These are phyloP conservation scores for Brienomyrus longianalis DNA, from an alignment of 2,113 vertebrate species.

Conservation along the genomic window DNA sequence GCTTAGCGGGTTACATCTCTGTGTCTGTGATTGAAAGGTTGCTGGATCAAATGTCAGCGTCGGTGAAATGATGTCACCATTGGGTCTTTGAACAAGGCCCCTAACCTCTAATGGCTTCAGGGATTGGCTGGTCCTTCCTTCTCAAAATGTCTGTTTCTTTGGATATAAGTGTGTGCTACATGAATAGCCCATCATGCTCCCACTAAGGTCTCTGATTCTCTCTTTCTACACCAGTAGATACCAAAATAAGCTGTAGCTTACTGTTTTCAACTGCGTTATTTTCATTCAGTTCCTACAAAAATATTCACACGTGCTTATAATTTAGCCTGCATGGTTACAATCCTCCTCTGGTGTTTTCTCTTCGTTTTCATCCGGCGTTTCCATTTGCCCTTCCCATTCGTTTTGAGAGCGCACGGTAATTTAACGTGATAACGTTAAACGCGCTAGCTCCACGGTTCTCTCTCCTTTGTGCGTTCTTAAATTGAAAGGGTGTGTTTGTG, in stretches of 20 bases:
- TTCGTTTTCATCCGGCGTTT: not conserved
- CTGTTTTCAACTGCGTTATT: not conserved
- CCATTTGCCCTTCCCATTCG: not conserved
- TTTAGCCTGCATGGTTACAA: not conserved
- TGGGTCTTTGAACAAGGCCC: not conserved
- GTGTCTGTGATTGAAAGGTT: not conserved
- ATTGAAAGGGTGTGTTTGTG: not conserved
- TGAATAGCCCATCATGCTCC: not conserved
- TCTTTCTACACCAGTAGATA: not conserved
- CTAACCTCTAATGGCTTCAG: not conserved
- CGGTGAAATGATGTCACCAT: not conserved
- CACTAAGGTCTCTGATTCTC: not conserved
- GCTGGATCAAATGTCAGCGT: not conserved
- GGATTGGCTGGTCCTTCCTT: not conserved
- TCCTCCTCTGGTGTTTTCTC: slow-evolving; percentile 7
- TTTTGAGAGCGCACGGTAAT: not conserved
- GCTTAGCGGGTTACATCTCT: not conserved
- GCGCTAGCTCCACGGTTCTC: not conserved
- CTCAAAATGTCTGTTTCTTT: not conserved
- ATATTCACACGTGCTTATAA: not conserved
- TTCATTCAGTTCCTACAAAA: not conserved
- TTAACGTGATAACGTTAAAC: not conserved
- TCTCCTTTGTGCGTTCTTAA: not conserved
- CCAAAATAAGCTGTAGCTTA: not conserved
- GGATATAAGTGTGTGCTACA: not conserved